Evolutionary conservation across 2,797 vertebrate species (phyloP).

Genomic region (Sitta carolinensis): DNA sequence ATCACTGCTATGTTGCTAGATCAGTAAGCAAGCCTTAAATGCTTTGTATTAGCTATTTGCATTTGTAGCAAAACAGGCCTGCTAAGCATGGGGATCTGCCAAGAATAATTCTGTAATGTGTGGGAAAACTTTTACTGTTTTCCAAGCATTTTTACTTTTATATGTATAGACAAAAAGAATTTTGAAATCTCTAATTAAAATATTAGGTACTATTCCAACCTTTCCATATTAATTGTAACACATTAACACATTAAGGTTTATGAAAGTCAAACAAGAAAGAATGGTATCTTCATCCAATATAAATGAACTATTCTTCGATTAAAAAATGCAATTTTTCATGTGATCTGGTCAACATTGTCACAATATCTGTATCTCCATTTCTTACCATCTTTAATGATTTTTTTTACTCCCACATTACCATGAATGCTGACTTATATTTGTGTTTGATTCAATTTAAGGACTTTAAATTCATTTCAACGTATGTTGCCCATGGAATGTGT

Average conservation of each 20-base stretch:
- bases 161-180: not conserved
- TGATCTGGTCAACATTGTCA: not conserved
- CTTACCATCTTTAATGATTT: accelerated
- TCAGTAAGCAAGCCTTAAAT: not conserved
- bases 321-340: not conserved
- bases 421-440: not conserved
- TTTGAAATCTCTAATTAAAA: not conserved
- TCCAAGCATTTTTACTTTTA: not conserved
- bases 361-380: not conserved
- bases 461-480: not conserved
- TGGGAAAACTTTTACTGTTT: not conserved
- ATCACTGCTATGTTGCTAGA: not conserved
- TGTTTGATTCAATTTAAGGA: not conserved
- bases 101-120: not conserved
- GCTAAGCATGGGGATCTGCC: not conserved
- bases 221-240: not conserved
- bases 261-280: not conserved
- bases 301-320: not conserved
- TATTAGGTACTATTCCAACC: not conserved
- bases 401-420: not conserved
- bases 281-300: not conserved
- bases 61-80: not conserved
- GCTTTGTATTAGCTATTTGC: not conserved
- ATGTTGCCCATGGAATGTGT: not conserved
- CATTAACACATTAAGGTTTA: not conserved